Evolutionary conservation across 1,140 invertebrate genomes (phyloP).

Genomic region (Antheraea mylitta): DNA sequence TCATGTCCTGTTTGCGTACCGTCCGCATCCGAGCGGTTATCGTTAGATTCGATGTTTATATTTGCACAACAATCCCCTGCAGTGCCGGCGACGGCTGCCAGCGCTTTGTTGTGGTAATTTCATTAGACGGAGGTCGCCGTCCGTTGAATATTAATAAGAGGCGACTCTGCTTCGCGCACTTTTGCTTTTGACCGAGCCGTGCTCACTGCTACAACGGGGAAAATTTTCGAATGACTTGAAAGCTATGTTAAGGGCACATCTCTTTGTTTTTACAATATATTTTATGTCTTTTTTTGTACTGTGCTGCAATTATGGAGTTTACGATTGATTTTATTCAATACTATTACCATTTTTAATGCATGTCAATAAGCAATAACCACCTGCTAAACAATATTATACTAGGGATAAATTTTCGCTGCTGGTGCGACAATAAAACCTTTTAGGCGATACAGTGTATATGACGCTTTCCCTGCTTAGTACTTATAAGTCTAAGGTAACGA

Average conservation of each 20-base stretch:
- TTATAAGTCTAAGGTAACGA: no score
- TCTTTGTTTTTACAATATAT: neutral
- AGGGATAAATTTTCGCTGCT: no score
- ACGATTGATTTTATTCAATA: no score
- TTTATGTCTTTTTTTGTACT: no score
- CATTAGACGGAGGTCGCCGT: conserved; percentile 55
- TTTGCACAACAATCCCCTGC: conserved; percentile 60
- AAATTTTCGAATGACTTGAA: neutral
- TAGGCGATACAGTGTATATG: no score
- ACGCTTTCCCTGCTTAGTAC: no score
- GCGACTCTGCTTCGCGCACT: conserved; percentile 16
- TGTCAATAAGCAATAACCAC: no score
- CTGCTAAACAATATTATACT: no score
- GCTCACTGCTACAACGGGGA: neutral
- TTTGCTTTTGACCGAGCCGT: conserved; percentile 20
- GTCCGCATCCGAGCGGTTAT: conserved; percentile 35
- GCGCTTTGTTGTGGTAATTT: conserved; percentile 72
- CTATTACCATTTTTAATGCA: no score
- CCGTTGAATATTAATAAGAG: conserved; percentile 62
- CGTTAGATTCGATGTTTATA: conserved; percentile 65
- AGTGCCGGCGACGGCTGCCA: conserved; percentile 35
- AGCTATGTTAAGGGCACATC: neutral
- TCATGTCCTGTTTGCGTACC: neutral
- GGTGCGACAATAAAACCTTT: no score
- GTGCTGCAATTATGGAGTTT: no score